These are phyloP conservation scores for Gibbula magus DNA, from an alignment of 2,888 invertebrate genomes.

Conservation along the genomic window DNA sequence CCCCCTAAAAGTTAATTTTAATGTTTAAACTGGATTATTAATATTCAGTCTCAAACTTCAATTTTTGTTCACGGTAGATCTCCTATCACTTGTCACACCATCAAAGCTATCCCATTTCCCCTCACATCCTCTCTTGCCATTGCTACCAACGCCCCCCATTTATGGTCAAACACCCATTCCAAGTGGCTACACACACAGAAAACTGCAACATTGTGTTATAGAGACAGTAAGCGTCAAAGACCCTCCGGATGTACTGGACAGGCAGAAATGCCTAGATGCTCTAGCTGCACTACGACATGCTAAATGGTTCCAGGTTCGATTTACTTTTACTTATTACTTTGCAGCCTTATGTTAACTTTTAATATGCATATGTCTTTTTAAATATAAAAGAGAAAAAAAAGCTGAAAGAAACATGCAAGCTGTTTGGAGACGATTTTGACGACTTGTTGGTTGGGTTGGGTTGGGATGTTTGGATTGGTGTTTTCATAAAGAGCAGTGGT, in stretches of 20 bases:
- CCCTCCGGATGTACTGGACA: constrained; percentile 94
- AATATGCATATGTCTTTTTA: neutral
- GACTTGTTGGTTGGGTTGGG: neutral
- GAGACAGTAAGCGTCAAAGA: constrained; percentile 79
- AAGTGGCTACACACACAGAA: constrained; percentile 2
- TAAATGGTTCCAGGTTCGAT: constrained; percentile 99
- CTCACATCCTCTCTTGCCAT: neutral
- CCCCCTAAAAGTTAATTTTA: no score
- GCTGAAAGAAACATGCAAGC: neutral
- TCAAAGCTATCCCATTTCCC: no score
- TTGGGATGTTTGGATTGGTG: neutral
- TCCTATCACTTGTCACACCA: neutral
- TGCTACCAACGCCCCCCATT: constrained; percentile 18
- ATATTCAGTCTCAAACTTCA: no score
- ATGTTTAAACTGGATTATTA: no score
- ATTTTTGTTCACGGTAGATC: neutral
- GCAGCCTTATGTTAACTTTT: constrained; percentile 66
- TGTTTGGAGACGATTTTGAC: neutral
- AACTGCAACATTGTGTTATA: constrained; percentile 56
- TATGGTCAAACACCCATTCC: constrained; percentile 76
- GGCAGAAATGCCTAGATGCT: constrained; percentile 99
- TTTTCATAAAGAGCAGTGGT: neutral
- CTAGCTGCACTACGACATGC: constrained; percentile 99
- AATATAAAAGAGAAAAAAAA: neutral
- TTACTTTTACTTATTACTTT: constrained; percentile 67